Conservation (phyloP, 2,888 invertebrate species). For the Ashinkailepas kermadecensis region DNA sequence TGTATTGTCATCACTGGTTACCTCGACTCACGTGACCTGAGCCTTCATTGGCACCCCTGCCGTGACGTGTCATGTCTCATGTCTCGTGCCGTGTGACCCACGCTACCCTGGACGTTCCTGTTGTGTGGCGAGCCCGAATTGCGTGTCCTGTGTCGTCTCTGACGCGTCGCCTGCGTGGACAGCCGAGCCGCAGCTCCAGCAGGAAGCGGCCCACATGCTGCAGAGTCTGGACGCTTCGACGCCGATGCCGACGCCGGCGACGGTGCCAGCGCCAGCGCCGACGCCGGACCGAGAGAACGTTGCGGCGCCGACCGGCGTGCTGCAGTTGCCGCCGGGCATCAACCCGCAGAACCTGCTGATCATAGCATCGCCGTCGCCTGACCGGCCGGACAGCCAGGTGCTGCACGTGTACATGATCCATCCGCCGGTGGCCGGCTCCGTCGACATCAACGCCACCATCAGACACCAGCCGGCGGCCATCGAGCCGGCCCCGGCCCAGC, state of each 20-base stretch:
- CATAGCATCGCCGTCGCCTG: constrained; percentile 5
- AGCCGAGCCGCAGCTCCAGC: not conserved
- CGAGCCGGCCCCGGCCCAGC: too few relatives aligned
- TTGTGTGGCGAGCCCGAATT: too few relatives aligned
- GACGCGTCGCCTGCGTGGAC: not conserved
- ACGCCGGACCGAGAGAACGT: not conserved
- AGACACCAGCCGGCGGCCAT: not conserved
- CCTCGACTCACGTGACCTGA: too few relatives aligned
- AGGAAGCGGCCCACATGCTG: not conserved
- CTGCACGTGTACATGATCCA: constrained; percentile 15
- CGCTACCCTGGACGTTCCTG: too few relatives aligned
- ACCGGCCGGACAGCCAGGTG: constrained; percentile 19
- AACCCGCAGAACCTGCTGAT: constrained; percentile 20
- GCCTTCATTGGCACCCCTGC: too few relatives aligned
- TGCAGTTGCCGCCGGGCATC: constrained; percentile 8
- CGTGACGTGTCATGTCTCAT: too few relatives aligned
- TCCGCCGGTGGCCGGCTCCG: not conserved
- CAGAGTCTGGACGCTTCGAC: not conserved
- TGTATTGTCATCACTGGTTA: too few relatives aligned
- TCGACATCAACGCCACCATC: not conserved
- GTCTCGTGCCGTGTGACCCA: too few relatives aligned
- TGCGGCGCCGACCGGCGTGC: not conserved
- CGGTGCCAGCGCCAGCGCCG: not conserved
- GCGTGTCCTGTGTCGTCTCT: not conserved
- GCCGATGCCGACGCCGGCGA: not conserved